phyloP scores from a whole-genome alignment of 2,888 invertebrate species.

The Phaedon cochleariae region DNA sequence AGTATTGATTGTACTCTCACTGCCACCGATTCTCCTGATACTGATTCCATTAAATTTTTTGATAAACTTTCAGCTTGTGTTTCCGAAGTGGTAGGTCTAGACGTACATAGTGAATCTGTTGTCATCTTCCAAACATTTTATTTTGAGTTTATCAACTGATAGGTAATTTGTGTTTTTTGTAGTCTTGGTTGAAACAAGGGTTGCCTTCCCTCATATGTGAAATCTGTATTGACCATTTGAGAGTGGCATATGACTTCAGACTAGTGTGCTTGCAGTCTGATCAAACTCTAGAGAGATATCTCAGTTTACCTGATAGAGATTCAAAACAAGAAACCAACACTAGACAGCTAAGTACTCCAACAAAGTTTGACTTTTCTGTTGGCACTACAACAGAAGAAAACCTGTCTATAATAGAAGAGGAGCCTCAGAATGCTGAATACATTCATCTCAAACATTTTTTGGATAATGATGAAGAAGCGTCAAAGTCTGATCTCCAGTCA shows the following conservation, averaged over 20 bases:
- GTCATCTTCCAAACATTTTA: no score
- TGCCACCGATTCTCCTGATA: slow-evolving; percentile 51
- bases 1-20: slow-evolving; percentile 55
- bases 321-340: not conserved
- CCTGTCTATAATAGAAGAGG: slow-evolving; percentile 47
- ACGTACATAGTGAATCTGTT: no score
- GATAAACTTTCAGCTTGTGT: slow-evolving; percentile 56
- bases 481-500: no score
- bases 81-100: slow-evolving; percentile 55
- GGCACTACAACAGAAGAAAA: no score
- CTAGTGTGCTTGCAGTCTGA: slow-evolving; percentile 56
- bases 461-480: slow-evolving; percentile 55
- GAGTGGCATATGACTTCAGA: slow-evolving; percentile 57
- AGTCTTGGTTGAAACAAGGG: slow-evolving; percentile 57
- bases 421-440: slow-evolving; percentile 55
- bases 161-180: slow-evolving; percentile 30
- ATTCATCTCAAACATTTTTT: slow-evolving; percentile 58
- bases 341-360: not conserved
- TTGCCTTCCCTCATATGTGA: slow-evolving; percentile 56
- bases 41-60: slow-evolving; percentile 54
- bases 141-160: no score
- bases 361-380: slow-evolving; percentile 45
- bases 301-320: slow-evolving; percentile 40
- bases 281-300: slow-evolving; percentile 52
- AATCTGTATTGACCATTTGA: slow-evolving; percentile 54